These are phyloP conservation scores for Yponomeuta evonymella DNA, from an alignment of 2,888 invertebrate genomes.

Conservation along the genomic window DNA sequence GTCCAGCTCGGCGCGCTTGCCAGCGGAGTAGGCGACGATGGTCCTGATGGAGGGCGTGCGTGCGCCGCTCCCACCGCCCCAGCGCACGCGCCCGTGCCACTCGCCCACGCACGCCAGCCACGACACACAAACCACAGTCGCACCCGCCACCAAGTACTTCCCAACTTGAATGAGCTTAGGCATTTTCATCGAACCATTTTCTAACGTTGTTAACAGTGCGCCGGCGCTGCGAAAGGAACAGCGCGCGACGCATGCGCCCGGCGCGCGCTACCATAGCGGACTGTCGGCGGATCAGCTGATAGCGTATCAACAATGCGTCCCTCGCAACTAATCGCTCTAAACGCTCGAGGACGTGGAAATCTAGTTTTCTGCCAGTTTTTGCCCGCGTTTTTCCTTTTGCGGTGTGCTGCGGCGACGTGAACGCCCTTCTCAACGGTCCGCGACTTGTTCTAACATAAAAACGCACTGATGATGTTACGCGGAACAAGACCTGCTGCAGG, in stretches of 20 bases:
- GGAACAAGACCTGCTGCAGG: conserved; percentile 58
- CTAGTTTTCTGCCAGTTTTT: conserved; percentile 66
- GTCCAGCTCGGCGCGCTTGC: conserved; percentile 70
- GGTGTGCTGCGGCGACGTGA: conserved; percentile 35
- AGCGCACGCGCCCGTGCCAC: conserved; percentile 52
- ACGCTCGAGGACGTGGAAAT: conserved; percentile 58
- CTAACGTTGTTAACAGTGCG: conserved; percentile 19
- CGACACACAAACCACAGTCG: conserved; percentile 61
- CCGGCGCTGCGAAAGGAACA: conserved; percentile 27
- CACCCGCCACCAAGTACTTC: conserved; percentile 57
- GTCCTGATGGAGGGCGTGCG: conserved; percentile 65
- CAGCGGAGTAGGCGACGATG: conserved; percentile 78
- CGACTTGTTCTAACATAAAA: conserved; percentile 50
- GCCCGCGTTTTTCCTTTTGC: conserved; percentile 38
- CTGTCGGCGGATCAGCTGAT: conserved; percentile 68
- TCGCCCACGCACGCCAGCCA: conserved; percentile 64
- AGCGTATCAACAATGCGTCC: conserved; percentile 69
- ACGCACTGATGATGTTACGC: conserved; percentile 48
- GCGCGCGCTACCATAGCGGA: conserved; percentile 66
- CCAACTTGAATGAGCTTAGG: conserved; percentile 52
- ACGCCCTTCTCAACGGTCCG: conserved; percentile 40
- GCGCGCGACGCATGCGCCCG: conserved; percentile 50
- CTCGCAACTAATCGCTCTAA: conserved; percentile 66
- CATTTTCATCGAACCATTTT: conserved; percentile 31
- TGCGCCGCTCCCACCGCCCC: conserved; percentile 28